Percentiles rank a stretch among this genome's conserved stretches.
phyloP scores from a whole-genome alignment of 2,113 vertebrate genomes.

The Ailurus styani region DNA sequence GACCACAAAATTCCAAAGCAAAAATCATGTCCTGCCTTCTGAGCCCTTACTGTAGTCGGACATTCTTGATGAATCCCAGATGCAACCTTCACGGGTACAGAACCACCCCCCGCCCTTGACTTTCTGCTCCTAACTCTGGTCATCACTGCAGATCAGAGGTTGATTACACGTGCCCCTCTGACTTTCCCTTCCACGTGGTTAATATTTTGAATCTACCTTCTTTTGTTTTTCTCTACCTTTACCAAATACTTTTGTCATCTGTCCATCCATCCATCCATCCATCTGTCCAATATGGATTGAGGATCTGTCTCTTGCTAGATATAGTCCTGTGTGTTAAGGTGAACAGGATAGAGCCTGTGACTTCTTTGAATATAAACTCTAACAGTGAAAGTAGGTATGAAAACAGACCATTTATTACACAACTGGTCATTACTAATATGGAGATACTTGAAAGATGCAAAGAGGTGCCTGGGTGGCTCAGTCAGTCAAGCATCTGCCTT shows the following conservation, averaged over 20 bases:
- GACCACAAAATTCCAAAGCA: slow-evolving; percentile 34
- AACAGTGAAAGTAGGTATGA: neutral
- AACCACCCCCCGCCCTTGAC: neutral
- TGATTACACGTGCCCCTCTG: rapidly evolving
- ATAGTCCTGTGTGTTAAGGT: too few species aligned
- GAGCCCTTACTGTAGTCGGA: rapidly evolving
- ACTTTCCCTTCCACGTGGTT: neutral
- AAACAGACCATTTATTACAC: neutral
- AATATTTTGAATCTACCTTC: neutral
- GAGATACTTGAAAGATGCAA: neutral
- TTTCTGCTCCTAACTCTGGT: neutral
- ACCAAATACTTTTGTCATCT: neutral
- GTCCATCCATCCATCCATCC: neutral
- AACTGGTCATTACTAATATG: neutral
- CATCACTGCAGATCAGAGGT: neutral
- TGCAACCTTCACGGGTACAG: rapidly evolving
- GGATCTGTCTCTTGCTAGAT: neutral
- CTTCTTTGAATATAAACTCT: neutral
- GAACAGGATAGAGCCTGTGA: neutral
- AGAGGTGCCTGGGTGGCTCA: neutral
- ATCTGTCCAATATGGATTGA: neutral
- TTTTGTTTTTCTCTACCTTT: neutral
- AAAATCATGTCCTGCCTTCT: slow-evolving; percentile 11
- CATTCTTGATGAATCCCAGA: neutral
- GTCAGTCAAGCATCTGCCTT: neutral